Base-by-base conservation (phyloP, 1,140 invertebrate species). In the Chrysoperla carnea region DNA sequence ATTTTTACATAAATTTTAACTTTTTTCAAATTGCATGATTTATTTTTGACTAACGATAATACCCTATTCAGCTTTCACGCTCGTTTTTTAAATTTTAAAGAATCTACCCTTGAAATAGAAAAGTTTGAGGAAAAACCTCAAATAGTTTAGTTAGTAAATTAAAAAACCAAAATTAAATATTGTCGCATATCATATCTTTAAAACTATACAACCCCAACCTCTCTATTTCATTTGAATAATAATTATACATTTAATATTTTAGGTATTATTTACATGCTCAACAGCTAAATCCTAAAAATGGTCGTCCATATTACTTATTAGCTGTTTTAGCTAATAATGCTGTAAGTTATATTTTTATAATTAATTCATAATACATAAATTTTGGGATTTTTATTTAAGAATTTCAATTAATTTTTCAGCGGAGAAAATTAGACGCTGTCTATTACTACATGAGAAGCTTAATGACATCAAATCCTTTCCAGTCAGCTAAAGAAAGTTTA, bases 391-490 rank as follows among this genome's bases (percentile, higher is more conserved):
- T 33, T 11, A 2, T 9, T 33, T 4, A 33, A 11, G n/a, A 4
- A 6, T 33, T 11, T 33, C 2, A 11, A 49, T 44, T 52, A 42
- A 42, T 48, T 52, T 66, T 73, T 44, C 63, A 94, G 87, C 81
- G 81, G 64, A 72, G 88, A 55, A 90, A 90, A 68, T 68, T 97
- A 41, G 92, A 96, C 64, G 89, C 91, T n/a, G 87, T 95, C 9
- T 97, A 95, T 64, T 94, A 87, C 62, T 94, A 93, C 57, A 91
- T 94, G 79, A 71, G 91, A 52, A 92, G 90, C 63, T 66, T 95
- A 41, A 85, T 91, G 72, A 84, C 89, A 29, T 90, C 87, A 13
- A 93, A 92, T 72, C 87, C 90, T 8, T 85, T 93, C 55, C 73
- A 81, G 43, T 88, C 87, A 8, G 88, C 90, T 8, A 76, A 79